Percentiles rank a stretch among this genome's conserved stretches.
phyloP scores from a whole-genome alignment of 2,797 vertebrate genomes.

The Aplochiton taeniatus region DNA sequence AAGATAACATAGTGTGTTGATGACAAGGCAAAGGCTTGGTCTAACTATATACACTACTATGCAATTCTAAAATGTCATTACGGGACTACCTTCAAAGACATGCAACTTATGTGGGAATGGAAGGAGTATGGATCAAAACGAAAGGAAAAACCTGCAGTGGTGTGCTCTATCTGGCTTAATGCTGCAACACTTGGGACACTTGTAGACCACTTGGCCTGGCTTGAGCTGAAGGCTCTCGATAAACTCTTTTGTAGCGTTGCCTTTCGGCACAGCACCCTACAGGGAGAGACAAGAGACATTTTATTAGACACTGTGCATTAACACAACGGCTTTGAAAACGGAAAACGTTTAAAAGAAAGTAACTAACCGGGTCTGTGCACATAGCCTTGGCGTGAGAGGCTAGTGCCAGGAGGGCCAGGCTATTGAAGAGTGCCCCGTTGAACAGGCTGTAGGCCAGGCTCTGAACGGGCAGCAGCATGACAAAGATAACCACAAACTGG shows the following conservation, averaged over 20 bases:
- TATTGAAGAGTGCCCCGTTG: conserved; percentile 91
- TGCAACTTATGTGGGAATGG: no score
- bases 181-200: conserved; percentile 99
- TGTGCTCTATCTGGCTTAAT: conserved; percentile 98
- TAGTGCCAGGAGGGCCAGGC: conserved; percentile 90
- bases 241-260: conserved; percentile 97
- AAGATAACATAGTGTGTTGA: no score
- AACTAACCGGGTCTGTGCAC: conserved; percentile 91
- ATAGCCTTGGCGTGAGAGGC: conserved; percentile 93
- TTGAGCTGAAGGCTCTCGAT: conserved; percentile 97
- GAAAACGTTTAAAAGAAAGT: no score
- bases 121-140: no score
- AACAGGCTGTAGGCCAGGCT: conserved; percentile 86
- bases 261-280: conserved; percentile 96
- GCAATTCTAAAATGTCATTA: no score
- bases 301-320: no score
- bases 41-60: no score
- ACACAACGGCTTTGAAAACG: no score
- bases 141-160: conserved; percentile 83
- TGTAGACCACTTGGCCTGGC: conserved; percentile 97
- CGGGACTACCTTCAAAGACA: no score
- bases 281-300: neutral
- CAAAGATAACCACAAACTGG: conserved; percentile 95
- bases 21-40: no score
- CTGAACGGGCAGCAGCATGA: conserved; percentile 91